phyloP scores from a whole-genome alignment of 2,113 vertebrate species.

The Mola mola region DNA sequence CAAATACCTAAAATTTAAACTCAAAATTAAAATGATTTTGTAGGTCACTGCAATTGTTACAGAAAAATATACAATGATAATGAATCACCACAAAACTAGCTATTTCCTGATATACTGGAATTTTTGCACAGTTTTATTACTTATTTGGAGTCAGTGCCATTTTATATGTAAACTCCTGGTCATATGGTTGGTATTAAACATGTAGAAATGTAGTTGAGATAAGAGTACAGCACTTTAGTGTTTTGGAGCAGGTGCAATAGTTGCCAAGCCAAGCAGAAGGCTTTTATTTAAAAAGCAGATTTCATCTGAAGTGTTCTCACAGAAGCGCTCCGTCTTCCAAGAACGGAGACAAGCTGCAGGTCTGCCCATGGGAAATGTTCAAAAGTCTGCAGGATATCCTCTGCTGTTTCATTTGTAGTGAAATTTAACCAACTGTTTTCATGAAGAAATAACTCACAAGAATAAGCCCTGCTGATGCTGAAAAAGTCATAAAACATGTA shows the following conservation, averaged over 20 bases:
- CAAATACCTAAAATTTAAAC: neutral
- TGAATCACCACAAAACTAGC: too few relatives aligned
- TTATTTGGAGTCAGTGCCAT: neutral
- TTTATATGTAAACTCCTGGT: neutral
- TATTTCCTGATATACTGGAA: too few relatives aligned
- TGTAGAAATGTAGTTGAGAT: slow-evolving; percentile 6
- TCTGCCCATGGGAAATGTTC: slow-evolving; percentile 8
- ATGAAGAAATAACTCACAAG: slow-evolving; percentile 10
- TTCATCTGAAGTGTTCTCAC: slow-evolving; percentile 52
- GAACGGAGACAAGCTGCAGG: slow-evolving; percentile 19
- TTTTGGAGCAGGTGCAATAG: slow-evolving; percentile 49
- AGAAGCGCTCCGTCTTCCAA: slow-evolving; percentile 15
- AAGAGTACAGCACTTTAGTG: neutral
- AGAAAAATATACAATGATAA: too few relatives aligned
- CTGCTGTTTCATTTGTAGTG: slow-evolving; percentile 3
- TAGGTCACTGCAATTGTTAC: too few relatives aligned
- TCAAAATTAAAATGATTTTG: too few relatives aligned
- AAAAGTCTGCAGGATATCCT: slow-evolving; percentile 7
- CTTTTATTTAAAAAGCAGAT: slow-evolving; percentile 53
- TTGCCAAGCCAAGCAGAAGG: slow-evolving; percentile 36
- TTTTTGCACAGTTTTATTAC: too few relatives aligned
- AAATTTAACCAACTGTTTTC: slow-evolving; percentile 4
- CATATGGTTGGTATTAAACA: slow-evolving; percentile 27
- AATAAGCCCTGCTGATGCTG: neutral
- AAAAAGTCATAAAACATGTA: slow-evolving; percentile 20